Evolutionary conservation across 2,888 invertebrate genomes (phyloP).

Genomic region (Heliothis peltigera): DNA sequence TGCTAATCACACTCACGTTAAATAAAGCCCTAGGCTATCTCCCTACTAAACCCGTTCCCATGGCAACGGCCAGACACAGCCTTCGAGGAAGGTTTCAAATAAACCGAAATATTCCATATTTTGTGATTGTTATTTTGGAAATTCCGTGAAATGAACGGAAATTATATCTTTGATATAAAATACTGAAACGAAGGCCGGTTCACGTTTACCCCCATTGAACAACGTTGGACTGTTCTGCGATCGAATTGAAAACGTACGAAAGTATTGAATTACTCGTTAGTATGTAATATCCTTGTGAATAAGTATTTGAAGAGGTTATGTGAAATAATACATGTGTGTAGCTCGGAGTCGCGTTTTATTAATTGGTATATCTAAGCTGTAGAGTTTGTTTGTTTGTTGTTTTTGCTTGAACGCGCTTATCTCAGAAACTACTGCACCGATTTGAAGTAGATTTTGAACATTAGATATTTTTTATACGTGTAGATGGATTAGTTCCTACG

Average conservation of each 20-base stretch:
- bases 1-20: constrained; percentile 22
- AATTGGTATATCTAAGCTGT: no score
- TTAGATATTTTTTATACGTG: no score
- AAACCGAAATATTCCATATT: constrained; percentile 42
- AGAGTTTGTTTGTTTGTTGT: no score
- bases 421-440: no score
- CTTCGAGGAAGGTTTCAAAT: constrained; percentile 33
- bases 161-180: constrained; percentile 26
- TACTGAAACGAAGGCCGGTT: background rate
- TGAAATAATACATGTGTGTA: background rate
- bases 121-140: constrained; percentile 41
- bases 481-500: no score
- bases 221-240: background rate
- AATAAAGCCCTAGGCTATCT: constrained; percentile 20
- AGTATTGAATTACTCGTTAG: constrained; percentile 1
- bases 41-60: constrained; percentile 37
- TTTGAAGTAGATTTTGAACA: no score
- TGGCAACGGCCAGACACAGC: constrained; percentile 31
- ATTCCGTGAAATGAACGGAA: constrained; percentile 27
- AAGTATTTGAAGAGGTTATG: background rate
- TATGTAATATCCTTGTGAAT: background rate
- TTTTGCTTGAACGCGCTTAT: no score
- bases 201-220: background rate
- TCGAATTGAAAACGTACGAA: background rate
- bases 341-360: no score